Evolutionary conservation across 2,888 invertebrate genomes (phyloP).

Genomic region (Monoplex corrugatus): DNA sequence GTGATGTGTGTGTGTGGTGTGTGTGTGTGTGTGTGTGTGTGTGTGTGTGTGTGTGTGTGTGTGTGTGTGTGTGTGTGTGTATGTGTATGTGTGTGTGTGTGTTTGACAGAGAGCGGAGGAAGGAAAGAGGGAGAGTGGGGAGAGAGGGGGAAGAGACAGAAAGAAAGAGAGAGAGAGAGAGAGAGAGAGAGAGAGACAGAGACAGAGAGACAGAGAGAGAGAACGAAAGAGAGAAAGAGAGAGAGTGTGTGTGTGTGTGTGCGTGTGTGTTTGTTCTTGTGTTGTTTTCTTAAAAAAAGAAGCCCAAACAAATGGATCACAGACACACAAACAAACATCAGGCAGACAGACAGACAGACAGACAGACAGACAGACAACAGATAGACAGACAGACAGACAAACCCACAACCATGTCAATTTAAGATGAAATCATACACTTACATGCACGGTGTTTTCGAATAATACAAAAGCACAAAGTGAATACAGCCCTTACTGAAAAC

Average conservation of each 20-base stretch:
- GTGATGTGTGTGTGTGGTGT: no score
- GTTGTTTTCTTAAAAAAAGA: no score
- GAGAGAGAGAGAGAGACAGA: conserved; percentile 36
- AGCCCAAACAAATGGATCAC: background rate
- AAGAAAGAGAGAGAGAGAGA: background rate
- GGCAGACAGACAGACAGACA: background rate
- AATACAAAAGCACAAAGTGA: no score
- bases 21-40: no score
- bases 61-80: no score
- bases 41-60: no score
- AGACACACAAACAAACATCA: background rate
- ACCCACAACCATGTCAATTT: background rate
- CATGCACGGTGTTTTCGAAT: background rate
- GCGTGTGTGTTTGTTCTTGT: no score
- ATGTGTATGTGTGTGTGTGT: no score
- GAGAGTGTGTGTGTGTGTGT: no score
- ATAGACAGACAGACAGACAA: background rate
- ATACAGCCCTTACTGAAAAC: no score
- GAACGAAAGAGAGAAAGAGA: background rate
- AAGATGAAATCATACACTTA: background rate
- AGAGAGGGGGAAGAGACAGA: background rate
- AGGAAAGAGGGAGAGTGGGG: background rate
- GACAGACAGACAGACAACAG: background rate
- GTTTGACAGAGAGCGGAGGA: background rate
- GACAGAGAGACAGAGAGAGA: conserved; percentile 9